phyloP scores from a whole-genome alignment of 2,888 invertebrate species.

The Chloromyia formosa region DNA sequence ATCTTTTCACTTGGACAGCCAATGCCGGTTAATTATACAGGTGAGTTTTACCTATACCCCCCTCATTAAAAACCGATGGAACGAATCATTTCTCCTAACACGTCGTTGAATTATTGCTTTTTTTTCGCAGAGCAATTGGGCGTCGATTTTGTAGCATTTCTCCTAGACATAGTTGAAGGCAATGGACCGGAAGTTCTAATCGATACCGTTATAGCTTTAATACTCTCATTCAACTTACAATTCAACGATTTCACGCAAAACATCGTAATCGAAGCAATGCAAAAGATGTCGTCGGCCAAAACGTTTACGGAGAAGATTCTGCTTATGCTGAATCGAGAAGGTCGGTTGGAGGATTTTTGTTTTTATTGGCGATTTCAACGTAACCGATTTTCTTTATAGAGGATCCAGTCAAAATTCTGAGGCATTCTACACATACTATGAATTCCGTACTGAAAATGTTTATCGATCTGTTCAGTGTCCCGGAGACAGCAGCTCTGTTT shows the following conservation, averaged over 20 bases:
- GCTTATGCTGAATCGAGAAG: constrained; percentile 88
- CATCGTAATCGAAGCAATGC: constrained; percentile 75
- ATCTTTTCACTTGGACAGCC: constrained; percentile 90
- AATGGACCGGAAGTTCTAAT: constrained; percentile 86
- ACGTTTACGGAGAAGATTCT: constrained; percentile 91
- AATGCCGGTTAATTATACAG: constrained; percentile 88
- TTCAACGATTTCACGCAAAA: constrained; percentile 76
- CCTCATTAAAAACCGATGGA: no score
- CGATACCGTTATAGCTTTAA: constrained; percentile 82
- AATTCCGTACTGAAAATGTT: constrained; percentile 91
- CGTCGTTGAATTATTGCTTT: constrained; percentile 11
- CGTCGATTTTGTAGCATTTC: constrained; percentile 79
- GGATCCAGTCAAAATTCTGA: constrained; percentile 86
- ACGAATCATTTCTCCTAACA: no score
- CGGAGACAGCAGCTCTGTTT: constrained; percentile 84
- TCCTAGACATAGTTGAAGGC: constrained; percentile 84
- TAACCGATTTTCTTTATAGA: constrained; percentile 67
- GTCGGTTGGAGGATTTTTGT: constrained; percentile 63
- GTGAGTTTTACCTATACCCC: constrained; percentile 66
- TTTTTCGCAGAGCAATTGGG: constrained; percentile 80
- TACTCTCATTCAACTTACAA: constrained; percentile 91
- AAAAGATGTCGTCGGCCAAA: constrained; percentile 78
- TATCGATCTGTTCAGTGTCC: constrained; percentile 83
- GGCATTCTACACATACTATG: constrained; percentile 80
- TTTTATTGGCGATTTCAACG: not conserved